Conservation (phyloP, 2,113 vertebrate genomes). For the Prionailurus bengalensis region DNA sequence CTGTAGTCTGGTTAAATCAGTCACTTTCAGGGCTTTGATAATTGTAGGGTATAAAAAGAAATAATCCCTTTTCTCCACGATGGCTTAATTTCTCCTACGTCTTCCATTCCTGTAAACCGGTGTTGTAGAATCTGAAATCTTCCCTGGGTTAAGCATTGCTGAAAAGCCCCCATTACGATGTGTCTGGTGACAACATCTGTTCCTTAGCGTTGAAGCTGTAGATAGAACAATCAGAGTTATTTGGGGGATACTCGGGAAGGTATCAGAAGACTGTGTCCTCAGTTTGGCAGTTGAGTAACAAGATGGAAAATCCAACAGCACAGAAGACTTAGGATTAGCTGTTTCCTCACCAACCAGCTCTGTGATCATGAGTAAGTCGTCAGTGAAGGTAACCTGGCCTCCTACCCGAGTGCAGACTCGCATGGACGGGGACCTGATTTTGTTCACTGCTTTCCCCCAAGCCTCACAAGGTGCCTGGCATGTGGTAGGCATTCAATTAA, state of each 20-base stretch:
- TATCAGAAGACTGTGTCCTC: not conserved
- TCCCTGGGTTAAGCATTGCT: not conserved
- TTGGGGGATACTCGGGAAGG: not conserved
- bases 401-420: not conserved
- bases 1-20: not conserved
- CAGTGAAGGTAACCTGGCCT: not conserved
- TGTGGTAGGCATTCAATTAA: not conserved
- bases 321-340: rapidly evolving
- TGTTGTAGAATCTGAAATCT: not conserved
- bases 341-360: not conserved
- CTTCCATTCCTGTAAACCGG: not conserved
- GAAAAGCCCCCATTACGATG: not conserved
- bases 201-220: not conserved
- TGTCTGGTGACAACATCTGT: not conserved
- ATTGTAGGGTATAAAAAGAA: not conserved
- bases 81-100: not conserved
- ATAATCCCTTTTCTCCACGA: not conserved
- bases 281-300: not conserved
- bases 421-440: no score
- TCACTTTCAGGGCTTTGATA: not conserved
- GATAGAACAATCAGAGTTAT: not conserved
- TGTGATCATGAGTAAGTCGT: not conserved
- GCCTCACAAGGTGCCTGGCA: not conserved
- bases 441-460: not conserved
- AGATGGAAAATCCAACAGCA: not conserved